Conservation (phyloP, 2,797 vertebrate species). For the Clarias laeviceps region DNA sequence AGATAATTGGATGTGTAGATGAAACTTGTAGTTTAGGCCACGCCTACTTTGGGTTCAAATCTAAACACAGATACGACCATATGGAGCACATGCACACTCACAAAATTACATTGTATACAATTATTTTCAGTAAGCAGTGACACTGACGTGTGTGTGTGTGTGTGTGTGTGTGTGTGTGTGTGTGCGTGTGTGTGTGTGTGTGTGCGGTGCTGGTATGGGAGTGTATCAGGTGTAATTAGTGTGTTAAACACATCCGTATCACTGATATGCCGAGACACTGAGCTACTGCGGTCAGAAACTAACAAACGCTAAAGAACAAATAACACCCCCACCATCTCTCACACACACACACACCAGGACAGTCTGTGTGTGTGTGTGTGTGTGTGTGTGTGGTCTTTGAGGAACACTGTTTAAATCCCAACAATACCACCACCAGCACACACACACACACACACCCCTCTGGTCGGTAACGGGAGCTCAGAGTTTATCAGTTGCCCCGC, state of each 20-base stretch:
- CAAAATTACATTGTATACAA: neutral
- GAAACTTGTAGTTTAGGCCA: neutral
- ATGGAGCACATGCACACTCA: neutral
- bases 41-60: neutral
- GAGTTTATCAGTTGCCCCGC: neutral
- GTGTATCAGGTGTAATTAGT: neutral
- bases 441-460: neutral
- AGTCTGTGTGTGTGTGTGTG: neutral
- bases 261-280: neutral
- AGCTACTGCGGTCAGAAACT: neutral
- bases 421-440: neutral
- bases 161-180: neutral
- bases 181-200: neutral
- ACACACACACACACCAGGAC: neutral
- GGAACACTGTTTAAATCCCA: neutral
- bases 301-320: neutral
- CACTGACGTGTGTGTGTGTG: neutral
- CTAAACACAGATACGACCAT: neutral
- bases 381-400: neutral
- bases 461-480: neutral
- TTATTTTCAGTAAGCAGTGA: neutral
- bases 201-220: neutral
- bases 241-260: neutral
- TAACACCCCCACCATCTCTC: neutral
- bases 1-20: no score